These are phyloP conservation scores for Thomomys bottae DNA, from an alignment of 2,113 vertebrate species.

Conservation along the genomic window DNA sequence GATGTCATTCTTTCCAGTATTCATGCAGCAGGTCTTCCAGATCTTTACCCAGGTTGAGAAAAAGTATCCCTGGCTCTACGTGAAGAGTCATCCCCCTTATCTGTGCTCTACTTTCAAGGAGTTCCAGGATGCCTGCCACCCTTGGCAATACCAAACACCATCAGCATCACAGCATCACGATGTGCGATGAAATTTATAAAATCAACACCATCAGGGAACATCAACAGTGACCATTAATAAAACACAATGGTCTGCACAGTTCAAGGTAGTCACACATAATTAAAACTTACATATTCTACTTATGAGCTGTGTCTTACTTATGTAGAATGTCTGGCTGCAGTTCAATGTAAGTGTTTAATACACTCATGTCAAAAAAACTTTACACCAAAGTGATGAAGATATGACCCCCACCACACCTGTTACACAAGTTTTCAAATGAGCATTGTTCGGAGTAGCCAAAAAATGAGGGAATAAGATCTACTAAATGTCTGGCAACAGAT, in stretches of 20 bases:
- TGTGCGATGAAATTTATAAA: not conserved
- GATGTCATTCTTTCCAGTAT: not conserved
- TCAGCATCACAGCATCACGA: too few relatives aligned
- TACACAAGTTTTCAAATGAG: not conserved
- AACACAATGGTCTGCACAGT: too few relatives aligned
- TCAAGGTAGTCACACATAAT: not conserved
- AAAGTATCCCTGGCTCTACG: too few relatives aligned
- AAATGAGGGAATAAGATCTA: not conserved
- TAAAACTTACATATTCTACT: not conserved
- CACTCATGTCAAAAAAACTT: too few relatives aligned
- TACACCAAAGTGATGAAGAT: not conserved
- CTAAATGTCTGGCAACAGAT: not conserved
- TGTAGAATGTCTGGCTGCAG: not conserved
- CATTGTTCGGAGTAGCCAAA: not conserved
- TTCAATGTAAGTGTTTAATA: not conserved
- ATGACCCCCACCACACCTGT: not conserved
- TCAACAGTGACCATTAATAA: not conserved
- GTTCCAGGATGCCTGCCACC: too few relatives aligned
- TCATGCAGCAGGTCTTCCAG: not conserved
- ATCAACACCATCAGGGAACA: too few relatives aligned
- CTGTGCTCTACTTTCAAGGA: too few relatives aligned
- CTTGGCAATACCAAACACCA: rapidly evolving
- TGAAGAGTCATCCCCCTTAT: too few relatives aligned
- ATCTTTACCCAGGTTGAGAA: not conserved
- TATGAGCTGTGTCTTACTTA: not conserved